These are phyloP conservation scores for Nesometra sesokonis DNA, from an alignment of 35 echinoderm and acorn worm species.

Conservation along the genomic window DNA sequence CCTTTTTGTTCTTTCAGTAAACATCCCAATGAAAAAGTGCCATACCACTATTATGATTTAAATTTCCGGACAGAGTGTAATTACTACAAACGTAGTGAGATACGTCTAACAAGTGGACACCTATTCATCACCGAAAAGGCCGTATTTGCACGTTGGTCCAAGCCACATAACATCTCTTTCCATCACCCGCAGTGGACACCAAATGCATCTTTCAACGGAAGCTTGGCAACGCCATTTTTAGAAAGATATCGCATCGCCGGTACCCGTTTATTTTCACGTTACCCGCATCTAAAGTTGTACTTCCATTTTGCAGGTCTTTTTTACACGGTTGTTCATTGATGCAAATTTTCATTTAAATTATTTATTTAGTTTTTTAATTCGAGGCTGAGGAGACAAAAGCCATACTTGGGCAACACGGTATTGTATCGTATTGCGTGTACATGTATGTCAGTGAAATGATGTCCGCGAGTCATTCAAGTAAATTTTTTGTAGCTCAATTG, in stretches of 20 bases:
- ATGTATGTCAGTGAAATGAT: too few relatives aligned
- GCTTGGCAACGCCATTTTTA: slow-evolving; percentile 66
- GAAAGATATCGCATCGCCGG: slow-evolving; percentile 57
- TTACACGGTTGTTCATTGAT: slow-evolving; percentile 82
- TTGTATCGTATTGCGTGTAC: too few relatives aligned
- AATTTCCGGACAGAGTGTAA: slow-evolving; percentile 63
- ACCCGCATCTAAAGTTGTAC: slow-evolving; percentile 69
- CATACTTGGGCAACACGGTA: too few relatives aligned
- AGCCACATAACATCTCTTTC: slow-evolving; percentile 60
- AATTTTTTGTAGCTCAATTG: too few relatives aligned
- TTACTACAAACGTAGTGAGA: slow-evolving; percentile 85
- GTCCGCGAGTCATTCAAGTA: too few relatives aligned
- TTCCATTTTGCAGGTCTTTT: slow-evolving; percentile 88
- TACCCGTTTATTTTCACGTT: slow-evolving; percentile 53
- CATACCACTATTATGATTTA: slow-evolving; percentile 90
- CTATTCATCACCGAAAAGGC: slow-evolving; percentile 96
- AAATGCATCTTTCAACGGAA: neutral
- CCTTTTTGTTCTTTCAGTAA: slow-evolving; percentile 35
- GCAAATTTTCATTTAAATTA: neutral
- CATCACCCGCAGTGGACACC: slow-evolving; percentile 43
- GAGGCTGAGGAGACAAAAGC: too few relatives aligned
- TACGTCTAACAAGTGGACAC: slow-evolving; percentile 51
- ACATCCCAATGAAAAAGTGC: slow-evolving; percentile 53
- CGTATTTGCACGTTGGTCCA: slow-evolving; percentile 68
- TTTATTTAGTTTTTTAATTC: too few relatives aligned